Conservation (phyloP, 2,888 invertebrate genomes). For the Nomada hirtipes region DNA sequence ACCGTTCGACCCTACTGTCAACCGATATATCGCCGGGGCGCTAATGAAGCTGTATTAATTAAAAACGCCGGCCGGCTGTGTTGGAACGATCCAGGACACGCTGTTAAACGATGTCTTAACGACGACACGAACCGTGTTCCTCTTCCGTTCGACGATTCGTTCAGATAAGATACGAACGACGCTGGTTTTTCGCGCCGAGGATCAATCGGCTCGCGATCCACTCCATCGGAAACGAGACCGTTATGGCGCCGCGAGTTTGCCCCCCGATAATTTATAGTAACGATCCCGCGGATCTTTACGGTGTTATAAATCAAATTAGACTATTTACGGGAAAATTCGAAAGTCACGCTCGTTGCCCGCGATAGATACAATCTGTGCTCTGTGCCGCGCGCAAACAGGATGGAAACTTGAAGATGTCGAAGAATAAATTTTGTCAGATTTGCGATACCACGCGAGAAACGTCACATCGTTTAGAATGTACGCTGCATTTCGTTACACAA, state of each 20-base stretch:
- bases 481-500: not conserved
- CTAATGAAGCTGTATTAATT: constrained; percentile 78
- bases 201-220: constrained; percentile 37
- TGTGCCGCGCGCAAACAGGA: not conserved
- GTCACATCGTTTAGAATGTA: not conserved
- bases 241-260: constrained; percentile 56
- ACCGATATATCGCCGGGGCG: constrained; percentile 56
- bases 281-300: constrained; percentile 61
- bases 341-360: constrained; percentile 51
- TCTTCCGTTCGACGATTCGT: constrained; percentile 31
- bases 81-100: constrained; percentile 17
- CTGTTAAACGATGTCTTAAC: constrained; percentile 28
- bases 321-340: constrained; percentile 60
- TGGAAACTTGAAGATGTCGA: not conserved
- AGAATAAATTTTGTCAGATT: constrained; percentile 4
- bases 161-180: constrained; percentile 37
- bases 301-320: constrained; percentile 64
- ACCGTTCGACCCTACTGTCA: constrained; percentile 60
- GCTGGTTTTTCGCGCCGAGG: constrained; percentile 15
- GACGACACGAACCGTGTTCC: constrained; percentile 27
- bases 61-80: constrained; percentile 65
- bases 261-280: constrained; percentile 61
- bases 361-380: constrained; percentile 44
- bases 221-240: constrained; percentile 36
- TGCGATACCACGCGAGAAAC: constrained; percentile 2